Conservation (phyloP, 2,797 vertebrate species). For the Thalassophryne amazonica region DNA sequence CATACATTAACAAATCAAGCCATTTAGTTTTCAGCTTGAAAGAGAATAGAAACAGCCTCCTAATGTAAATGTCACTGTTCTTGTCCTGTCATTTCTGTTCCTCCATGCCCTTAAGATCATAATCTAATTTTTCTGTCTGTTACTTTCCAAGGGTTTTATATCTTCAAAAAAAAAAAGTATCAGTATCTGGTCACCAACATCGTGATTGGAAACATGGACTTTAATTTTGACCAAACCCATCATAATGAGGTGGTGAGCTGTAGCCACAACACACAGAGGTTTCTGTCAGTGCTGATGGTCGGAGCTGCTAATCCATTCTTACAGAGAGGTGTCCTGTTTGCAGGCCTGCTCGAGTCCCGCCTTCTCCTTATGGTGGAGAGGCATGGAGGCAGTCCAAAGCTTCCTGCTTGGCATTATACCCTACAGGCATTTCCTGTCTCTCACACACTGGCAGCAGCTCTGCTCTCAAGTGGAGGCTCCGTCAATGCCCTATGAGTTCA, state of each 20-base stretch:
- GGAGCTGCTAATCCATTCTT: slow-evolving; percentile 25
- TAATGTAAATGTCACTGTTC: slow-evolving; percentile 38
- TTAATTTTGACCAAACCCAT: slow-evolving; percentile 1
- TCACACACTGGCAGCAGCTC: neutral
- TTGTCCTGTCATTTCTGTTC: slow-evolving; percentile 14
- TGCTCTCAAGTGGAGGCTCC: neutral
- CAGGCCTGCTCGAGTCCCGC: neutral
- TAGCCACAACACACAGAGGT: slow-evolving; percentile 40
- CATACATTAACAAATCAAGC: slow-evolving; percentile 1
- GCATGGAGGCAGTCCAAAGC: slow-evolving; percentile 2
- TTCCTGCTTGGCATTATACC: neutral
- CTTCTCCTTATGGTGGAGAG: neutral
- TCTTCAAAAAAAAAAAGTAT: too few relatives aligned
- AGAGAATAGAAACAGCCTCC: slow-evolving; percentile 11
- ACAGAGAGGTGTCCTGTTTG: slow-evolving; percentile 13
- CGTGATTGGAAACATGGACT: too few relatives aligned
- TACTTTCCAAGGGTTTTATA: too few relatives aligned
- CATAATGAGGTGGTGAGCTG: slow-evolving; percentile 24
- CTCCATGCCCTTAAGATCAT: slow-evolving; percentile 51
- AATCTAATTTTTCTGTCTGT: slow-evolving; percentile 58
- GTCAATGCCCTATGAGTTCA: neutral
- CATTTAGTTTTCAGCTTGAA: slow-evolving; percentile 15
- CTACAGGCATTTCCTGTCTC: slow-evolving; percentile 4
- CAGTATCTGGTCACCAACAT: too few relatives aligned
- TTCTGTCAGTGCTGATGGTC: slow-evolving; percentile 38